These are phyloP conservation scores for Ceratosolen fusciceps DNA, from an alignment of 1,140 invertebrate genomes.

Conservation along the genomic window DNA sequence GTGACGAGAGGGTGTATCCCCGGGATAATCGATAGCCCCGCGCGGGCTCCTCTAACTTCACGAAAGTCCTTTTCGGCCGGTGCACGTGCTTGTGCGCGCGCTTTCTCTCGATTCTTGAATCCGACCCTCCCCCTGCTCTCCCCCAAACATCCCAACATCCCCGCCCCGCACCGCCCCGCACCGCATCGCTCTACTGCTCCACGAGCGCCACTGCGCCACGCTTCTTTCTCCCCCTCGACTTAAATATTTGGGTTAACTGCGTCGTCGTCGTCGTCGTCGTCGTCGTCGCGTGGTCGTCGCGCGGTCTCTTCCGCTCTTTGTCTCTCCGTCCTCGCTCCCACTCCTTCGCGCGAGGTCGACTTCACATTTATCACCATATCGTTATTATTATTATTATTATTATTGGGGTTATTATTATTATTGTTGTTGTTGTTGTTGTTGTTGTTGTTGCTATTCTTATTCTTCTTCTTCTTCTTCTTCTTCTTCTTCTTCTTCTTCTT, in stretches of 20 bases:
- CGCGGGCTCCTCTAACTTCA: not conserved
- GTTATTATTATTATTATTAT: no score
- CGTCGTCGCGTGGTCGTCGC: not conserved
- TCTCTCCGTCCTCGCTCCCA: not conserved
- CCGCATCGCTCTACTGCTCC: no score
- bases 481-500: no score
- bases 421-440: no score
- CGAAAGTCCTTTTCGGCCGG: not conserved
- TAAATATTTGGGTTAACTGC: constrained; percentile 36
- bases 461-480: no score
- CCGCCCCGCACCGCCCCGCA: no score
- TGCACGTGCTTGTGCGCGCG: not conserved
- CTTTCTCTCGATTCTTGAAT: no score
- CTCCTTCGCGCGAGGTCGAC: not conserved
- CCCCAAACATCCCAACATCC: not conserved
- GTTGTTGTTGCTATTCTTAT: no score
- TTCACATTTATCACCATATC: not conserved
- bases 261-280: no score
- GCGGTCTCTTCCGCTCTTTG: not conserved
- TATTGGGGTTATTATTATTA: no score
- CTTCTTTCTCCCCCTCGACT: not conserved
- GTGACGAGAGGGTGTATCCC: not conserved
- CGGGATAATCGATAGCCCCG: not conserved
- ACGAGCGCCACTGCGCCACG: no score
- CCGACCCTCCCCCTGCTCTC: not conserved